Percentiles rank a stretch among this genome's conserved stretches.
Conservation (phyloP, 2,888 invertebrate genomes). For the Unio delphinus region DNA sequence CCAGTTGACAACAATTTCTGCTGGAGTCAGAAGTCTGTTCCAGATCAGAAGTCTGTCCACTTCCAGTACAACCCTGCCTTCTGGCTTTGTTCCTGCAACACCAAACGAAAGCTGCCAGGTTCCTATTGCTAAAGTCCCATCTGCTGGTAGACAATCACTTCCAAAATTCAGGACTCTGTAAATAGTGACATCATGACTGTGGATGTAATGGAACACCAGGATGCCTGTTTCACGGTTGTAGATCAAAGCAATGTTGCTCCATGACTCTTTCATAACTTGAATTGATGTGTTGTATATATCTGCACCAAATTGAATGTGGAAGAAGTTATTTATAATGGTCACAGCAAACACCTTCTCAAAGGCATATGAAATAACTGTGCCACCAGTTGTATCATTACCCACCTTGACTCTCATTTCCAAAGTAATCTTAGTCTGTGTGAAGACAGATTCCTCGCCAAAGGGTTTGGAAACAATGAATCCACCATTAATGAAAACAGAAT, state of each 20-base stretch:
- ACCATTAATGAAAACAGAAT: constrained; percentile 6
- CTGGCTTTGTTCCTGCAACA: constrained; percentile 14
- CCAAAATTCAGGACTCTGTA: constrained; percentile 17
- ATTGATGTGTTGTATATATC: constrained; percentile 11
- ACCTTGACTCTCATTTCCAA: constrained; percentile 15
- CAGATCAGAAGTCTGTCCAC: constrained; percentile 28
- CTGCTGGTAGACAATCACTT: constrained; percentile 23
- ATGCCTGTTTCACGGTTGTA: constrained; percentile 22
- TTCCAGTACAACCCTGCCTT: constrained; percentile 26
- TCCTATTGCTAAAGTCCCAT: constrained; percentile 44
- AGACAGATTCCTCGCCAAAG: not conserved
- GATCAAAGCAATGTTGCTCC: constrained; percentile 34
- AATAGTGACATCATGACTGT: not conserved
- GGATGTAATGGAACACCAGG: constrained; percentile 23
- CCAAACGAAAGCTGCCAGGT: constrained; percentile 28
- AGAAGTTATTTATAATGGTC: constrained; percentile 16
- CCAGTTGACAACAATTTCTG: constrained; percentile 20
- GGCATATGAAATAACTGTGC: constrained; percentile 20
- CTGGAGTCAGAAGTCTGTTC: constrained; percentile 14
- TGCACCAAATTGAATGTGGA: constrained; percentile 18
- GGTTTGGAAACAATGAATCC: constrained; percentile 7
- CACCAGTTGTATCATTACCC: constrained; percentile 4
- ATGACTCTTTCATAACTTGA: constrained; percentile 19
- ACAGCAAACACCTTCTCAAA: constrained; percentile 22
- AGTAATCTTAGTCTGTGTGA: constrained; percentile 9